Base-by-base conservation (phyloP, 2,797 vertebrate species). In the Pelobates cultripes region DNA sequence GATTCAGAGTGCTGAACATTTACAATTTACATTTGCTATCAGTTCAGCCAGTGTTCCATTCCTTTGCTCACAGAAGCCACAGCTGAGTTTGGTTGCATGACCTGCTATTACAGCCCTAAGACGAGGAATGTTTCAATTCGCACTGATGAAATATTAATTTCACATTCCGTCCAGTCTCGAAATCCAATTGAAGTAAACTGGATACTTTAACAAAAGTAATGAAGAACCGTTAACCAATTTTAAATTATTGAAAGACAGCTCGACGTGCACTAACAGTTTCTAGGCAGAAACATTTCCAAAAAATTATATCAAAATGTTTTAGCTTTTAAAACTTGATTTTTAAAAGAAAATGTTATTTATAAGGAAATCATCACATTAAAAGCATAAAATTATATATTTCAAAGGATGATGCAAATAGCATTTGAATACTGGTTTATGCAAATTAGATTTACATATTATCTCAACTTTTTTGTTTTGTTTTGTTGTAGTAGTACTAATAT, bases 111-210 rank as follows among this genome's bases (percentile, higher is more conserved):
- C 84, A 78, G 40, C 43, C 44, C 75, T 4, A 84, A 69, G 85
- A 13, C 44, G 43, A 8, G n/a, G 72, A 79, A 60, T 77, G 14
- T 83, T 86, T 77, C 57, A 71, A 80, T 63, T 41, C 41, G 77
- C 84, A 70, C 73, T 78, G 69, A 84, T 82, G 47, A 68, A 83
- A 78, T 53, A 40, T 83, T 85, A 73, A 81, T 83, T 84, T 79
- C 64, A 73, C 64, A 68, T 43, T 43, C n/a, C 79, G 69, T 68
- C 67, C 60, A 69, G 44, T 71, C 72, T 84, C 64, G 66, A 79
- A 75, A 84, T 69, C 72, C 66, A 84, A 75, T 79, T 69, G 70
- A 75, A 44, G 72, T 45, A 79, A 75, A 73, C 72, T 70, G 76
- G 64, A 75, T 83, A 75, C 55, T 79, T 83, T 83, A 83, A 79